These are phyloP conservation scores for Carcina quercana DNA, from an alignment of 2,888 invertebrate genomes.

Conservation along the genomic window DNA sequence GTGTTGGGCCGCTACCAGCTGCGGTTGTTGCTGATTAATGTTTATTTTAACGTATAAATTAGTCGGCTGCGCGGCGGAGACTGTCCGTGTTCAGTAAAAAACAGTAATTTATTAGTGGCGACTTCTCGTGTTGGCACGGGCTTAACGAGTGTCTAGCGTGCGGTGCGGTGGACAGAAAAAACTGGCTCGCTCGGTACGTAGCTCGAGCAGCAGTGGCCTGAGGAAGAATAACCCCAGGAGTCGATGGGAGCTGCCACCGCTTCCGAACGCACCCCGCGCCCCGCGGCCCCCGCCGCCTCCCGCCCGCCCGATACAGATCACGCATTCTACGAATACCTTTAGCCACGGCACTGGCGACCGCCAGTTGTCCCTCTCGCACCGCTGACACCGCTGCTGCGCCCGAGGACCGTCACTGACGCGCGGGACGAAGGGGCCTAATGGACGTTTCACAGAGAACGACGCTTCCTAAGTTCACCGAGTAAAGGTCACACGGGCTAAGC, in stretches of 20 bases:
- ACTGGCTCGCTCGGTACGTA: slow-evolving; percentile 73
- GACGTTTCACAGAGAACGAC: slow-evolving; percentile 67
- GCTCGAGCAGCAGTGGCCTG: slow-evolving; percentile 74
- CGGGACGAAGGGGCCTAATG: slow-evolving; percentile 64
- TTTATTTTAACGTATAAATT: slow-evolving; percentile 71
- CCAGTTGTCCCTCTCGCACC: slow-evolving; percentile 64
- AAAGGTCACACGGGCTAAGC: slow-evolving; percentile 71
- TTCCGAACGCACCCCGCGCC: slow-evolving; percentile 68
- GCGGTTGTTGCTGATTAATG: slow-evolving; percentile 66
- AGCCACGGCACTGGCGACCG: slow-evolving; percentile 57
- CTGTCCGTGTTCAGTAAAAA: slow-evolving; percentile 72
- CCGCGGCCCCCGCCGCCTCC: slow-evolving; percentile 57
- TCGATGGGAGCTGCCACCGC: slow-evolving; percentile 74
- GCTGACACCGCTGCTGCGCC: slow-evolving; percentile 45
- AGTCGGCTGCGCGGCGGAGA: slow-evolving; percentile 69
- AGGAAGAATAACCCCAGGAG: slow-evolving; percentile 76
- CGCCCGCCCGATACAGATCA: slow-evolving; percentile 71
- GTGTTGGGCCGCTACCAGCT: slow-evolving; percentile 58
- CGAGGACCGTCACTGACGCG: slow-evolving; percentile 44
- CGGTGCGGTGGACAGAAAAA: slow-evolving; percentile 77
- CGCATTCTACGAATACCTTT: slow-evolving; percentile 74
- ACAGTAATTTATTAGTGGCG: slow-evolving; percentile 77
- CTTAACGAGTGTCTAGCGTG: slow-evolving; percentile 76
- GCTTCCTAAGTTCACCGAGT: slow-evolving; percentile 73
- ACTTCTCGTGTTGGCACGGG: slow-evolving; percentile 78